Conservation (phyloP, 2,113 vertebrate genomes). For the Hiodon tergisus region DNA sequence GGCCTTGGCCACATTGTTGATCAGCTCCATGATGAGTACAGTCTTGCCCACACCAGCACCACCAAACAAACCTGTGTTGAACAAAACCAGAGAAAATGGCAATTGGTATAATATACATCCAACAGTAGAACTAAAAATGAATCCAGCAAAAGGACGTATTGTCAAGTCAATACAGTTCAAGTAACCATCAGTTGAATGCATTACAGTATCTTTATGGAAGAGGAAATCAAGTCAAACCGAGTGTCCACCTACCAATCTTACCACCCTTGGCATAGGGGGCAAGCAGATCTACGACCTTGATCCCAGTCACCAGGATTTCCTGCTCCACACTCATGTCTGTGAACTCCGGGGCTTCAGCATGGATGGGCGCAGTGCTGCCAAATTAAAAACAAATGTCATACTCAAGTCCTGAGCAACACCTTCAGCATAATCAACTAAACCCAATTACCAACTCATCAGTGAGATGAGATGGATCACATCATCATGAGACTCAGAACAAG, state of each 20-base stretch:
- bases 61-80: slow-evolving; percentile 78
- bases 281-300: slow-evolving; percentile 94
- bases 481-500: no score
- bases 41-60: slow-evolving; percentile 96
- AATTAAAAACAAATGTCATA: accelerated
- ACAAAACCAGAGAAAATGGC: neutral
- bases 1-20: slow-evolving; percentile 97
- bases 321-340: slow-evolving; percentile 98
- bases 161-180: no score
- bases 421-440: neutral
- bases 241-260: slow-evolving; percentile 79
- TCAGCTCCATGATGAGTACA: slow-evolving; percentile 96
- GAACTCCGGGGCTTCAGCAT: slow-evolving; percentile 94
- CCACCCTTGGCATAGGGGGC: slow-evolving; percentile 97
- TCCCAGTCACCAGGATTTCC: slow-evolving; percentile 96
- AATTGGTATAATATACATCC: neutral
- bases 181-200: no score
- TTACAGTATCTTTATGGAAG: no score
- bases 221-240: no score
- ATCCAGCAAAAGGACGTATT: neutral
- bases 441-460: no score
- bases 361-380: slow-evolving; percentile 83
- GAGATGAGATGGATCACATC: no score
- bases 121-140: neutral
- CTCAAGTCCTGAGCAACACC: no score